Base-by-base conservation (phyloP, 2,888 invertebrate species). In the Melipona beecheii region DNA sequence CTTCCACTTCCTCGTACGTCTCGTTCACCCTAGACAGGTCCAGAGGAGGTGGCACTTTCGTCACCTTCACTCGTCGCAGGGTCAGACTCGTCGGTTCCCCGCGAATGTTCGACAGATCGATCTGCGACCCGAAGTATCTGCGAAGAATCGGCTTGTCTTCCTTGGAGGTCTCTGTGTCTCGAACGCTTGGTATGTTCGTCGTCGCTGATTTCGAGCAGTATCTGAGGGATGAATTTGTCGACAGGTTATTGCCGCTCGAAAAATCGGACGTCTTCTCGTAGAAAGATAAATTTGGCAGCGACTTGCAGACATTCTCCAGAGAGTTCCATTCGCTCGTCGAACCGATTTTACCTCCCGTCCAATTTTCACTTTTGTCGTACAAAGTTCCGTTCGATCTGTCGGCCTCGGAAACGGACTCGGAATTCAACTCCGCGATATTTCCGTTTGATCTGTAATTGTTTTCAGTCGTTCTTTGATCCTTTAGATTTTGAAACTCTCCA, bases 1-100 rank as follows among this genome's bases (percentile, higher is more conserved):
- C 90, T 66, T 91, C 88, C 79, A 86, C 78, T 36, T 86, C 85
- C 5, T 85, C 88, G 81, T 88, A 90, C 17, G 64, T 75, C 36
- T 90, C 85, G 62, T 90, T 89, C 68, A 91, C 86, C 60, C 36
- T 82, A 5, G 89, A 88, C 2, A 92, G 62, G 54, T 92, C 91
- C 50, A 92, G 62, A 0, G 93, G 90, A 0, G 91, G 83, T 1
- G 92, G 91, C 21, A 92, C 74, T 9, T 73, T 83, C 17, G 27
- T 13, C 13, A 81, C 13, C 64, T 78, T 86, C 19, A 76, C 73
- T 58, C 54, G 66, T 0, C 72, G 56, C 2, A 58, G 4, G 21
- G 58, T 64, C 9, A 76, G 62, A 3, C 56, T 68, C 4, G 13
- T 58, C 11, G 58, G 52, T n/a, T 36, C 72, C 4, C 36, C 6